A percentile compares a stretch with the other conserved stretches of the same genome.
Evolutionary conservation across 2,113 vertebrate genomes (phyloP).

Genomic region (Paralichthys olivaceus): DNA sequence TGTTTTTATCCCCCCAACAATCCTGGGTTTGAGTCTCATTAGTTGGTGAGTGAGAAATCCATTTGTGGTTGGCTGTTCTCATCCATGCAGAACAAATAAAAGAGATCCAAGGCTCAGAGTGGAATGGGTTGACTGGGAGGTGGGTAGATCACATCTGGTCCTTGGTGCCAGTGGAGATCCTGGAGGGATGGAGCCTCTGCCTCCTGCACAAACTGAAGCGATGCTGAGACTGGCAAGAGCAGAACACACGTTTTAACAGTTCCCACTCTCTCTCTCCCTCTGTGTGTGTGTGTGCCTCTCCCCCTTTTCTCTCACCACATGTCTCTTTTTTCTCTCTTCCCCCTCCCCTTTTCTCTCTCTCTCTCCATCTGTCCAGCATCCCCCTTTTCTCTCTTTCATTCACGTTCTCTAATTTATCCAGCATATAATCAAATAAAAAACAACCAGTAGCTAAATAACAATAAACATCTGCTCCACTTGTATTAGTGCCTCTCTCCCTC

Average conservation of each 20-base stretch:
- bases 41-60: constrained; percentile 76
- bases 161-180: constrained; percentile 63
- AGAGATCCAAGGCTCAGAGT: constrained; percentile 61
- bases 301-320: constrained; percentile 21
- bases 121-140: constrained; percentile 16
- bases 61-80: constrained; percentile 56
- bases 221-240: constrained; percentile 57
- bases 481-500: not conserved
- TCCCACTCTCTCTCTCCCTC: constrained; percentile 29
- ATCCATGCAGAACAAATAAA: constrained; percentile 56
- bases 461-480: constrained; percentile 43
- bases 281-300: constrained; percentile 22
- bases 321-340: constrained; percentile 20
- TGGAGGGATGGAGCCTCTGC: constrained; percentile 63
- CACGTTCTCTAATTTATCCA: constrained; percentile 10
- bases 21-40: constrained; percentile 64
- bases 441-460: constrained; percentile 1
- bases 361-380: constrained; percentile 23
- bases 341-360: constrained; percentile 24
- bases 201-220: constrained; percentile 63
- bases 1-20: constrained; percentile 30
- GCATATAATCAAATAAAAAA: constrained; percentile 23
- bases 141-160: constrained; percentile 58
- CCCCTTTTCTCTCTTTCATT: not conserved
- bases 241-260: constrained; percentile 76